phyloP scores from a whole-genome alignment of 2,888 invertebrate species.

The Nomada lathburiana region DNA sequence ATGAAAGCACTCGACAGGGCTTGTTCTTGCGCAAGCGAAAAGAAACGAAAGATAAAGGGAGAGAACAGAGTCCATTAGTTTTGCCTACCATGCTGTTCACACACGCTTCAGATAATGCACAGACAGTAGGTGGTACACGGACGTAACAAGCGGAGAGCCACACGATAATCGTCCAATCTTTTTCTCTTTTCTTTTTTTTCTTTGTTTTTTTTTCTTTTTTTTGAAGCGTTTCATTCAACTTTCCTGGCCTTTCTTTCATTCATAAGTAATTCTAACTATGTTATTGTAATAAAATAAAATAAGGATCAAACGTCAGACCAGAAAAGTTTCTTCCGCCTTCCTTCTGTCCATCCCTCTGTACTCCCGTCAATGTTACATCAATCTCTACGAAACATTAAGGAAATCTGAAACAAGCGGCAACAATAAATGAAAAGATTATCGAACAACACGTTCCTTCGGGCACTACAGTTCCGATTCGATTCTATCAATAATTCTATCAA shows the following conservation, averaged over 20 bases:
- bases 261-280: neutral
- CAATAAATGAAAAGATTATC: too few relatives aligned
- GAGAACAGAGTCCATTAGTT: slow-evolving; percentile 59
- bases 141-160: slow-evolving; percentile 54
- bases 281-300: neutral
- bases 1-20: slow-evolving; percentile 51
- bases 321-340: slow-evolving; percentile 18
- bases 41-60: slow-evolving; percentile 33
- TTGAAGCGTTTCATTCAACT: slow-evolving; percentile 32
- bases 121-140: slow-evolving; percentile 41
- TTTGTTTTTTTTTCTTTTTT: slow-evolving; percentile 2
- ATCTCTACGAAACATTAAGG: too few relatives aligned
- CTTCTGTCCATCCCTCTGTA: slow-evolving; percentile 19
- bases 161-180: slow-evolving; percentile 28
- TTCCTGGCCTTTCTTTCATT: slow-evolving; percentile 27
- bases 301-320: slow-evolving; percentile 9
- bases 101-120: slow-evolving; percentile 67
- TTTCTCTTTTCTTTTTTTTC: too few relatives aligned
- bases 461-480: too few relatives aligned
- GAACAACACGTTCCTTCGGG: too few relatives aligned
- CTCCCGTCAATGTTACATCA: neutral
- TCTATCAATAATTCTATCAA: too few relatives aligned
- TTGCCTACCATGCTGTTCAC: slow-evolving; percentile 76
- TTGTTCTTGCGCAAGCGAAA: slow-evolving; percentile 63
- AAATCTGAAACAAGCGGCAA: too few relatives aligned